Evolutionary conservation across 2,113 vertebrate species (phyloP), one percentile per base, ranked within the genome.

Genomic region (Megaceryle maxima): DNA sequence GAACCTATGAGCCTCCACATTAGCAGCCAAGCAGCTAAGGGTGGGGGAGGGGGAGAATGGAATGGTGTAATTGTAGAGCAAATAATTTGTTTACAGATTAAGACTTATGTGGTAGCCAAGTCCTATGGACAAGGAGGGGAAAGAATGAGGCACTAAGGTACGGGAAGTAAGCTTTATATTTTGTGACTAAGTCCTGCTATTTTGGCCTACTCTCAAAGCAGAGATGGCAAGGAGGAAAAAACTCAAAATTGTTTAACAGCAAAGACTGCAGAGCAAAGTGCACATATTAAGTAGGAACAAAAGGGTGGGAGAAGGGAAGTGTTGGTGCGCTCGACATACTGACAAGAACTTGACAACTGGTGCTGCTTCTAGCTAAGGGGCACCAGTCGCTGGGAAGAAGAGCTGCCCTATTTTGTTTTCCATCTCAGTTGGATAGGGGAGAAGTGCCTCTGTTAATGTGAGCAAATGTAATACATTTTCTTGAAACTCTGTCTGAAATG

Each of bases 81-180:
- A 97, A 98, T 97, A 88, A 97, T 98, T 98, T 98, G 97, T 98
- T 98, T 98, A 98, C 97, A 98, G 97, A 98, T 98, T 98, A 98
- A 97, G 97, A 97, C 92, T 96, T 98, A 97, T 96, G 98, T 75
- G 83, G 89, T 98, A 97, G 96, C 97, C 96, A 97, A 97, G 96
- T 98, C 93, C 95, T 96, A 44, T 78, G 97, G 97, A 97, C 93
- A 87, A 85, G 92, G 83, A 97, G 93, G 90, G 97, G 90, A 95
- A 97, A 97, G 92, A 98, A 97, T 73, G 90, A 97, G 94, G 48
- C 84, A 37, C 26, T 78, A 85, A 96, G 94, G 92, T 97, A 76
- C 90, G 98, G 97, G 94, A 97, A 97, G 94, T 95, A 88, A 97
- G 88, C 81, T 96, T 96, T 97, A 76, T 92, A 91, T 97, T 98